Percentiles rank a stretch among this genome's conserved stretches.
Evolutionary conservation across 92 coral and sea anemone genomes (phyloP).

Genomic region (Parazoanthus atlanticus): DNA sequence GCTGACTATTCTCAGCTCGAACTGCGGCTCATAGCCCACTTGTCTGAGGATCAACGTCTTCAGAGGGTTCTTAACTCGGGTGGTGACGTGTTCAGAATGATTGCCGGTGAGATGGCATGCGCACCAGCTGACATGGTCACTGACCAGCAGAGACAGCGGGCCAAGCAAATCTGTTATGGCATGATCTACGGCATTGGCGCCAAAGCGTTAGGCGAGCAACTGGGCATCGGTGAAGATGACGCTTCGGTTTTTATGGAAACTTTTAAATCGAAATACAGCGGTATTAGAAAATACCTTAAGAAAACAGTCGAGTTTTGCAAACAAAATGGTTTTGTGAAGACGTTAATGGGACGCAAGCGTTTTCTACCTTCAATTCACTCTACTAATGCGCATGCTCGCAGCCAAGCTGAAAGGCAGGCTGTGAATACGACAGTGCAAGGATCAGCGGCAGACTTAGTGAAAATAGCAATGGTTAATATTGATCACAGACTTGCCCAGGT

Average conservation of each 20-base stretch:
- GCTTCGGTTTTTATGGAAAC: constrained; percentile 84
- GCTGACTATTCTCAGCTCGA: constrained; percentile 99
- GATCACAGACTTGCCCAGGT: constrained; percentile 72
- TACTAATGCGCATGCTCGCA: constrained; percentile 79
- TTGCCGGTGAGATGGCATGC: constrained; percentile 88
- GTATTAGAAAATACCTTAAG: constrained; percentile 80
- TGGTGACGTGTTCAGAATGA: constrained; percentile 96
- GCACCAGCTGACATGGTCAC: constrained; percentile 71
- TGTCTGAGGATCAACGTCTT: constrained; percentile 84
- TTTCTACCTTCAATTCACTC: constrained; percentile 86
- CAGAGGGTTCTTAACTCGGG: constrained; percentile 83
- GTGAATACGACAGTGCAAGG: constrained; percentile 99
- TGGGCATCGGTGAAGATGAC: constrained; percentile 80
- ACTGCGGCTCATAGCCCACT: constrained; percentile 95
- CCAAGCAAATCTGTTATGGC: constrained; percentile 96
- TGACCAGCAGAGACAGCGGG: constrained; percentile 92
- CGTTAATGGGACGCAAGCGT: constrained; percentile 84
- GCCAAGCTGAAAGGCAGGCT: constrained; percentile 97
- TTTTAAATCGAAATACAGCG: constrained; percentile 85
- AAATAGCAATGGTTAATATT: constrained; percentile 92
- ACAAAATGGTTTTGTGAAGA: constrained; percentile 80
- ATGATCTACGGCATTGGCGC: constrained; percentile 97
- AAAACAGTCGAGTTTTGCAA: constrained; percentile 87
- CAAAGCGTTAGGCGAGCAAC: constrained; percentile 92
- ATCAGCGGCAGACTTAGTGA: constrained; percentile 98